Evolutionary conservation across 2,888 invertebrate genomes (phyloP), one percentile per base, ranked within the genome.

Genomic region (Scelioninae gen. 1): DNA sequence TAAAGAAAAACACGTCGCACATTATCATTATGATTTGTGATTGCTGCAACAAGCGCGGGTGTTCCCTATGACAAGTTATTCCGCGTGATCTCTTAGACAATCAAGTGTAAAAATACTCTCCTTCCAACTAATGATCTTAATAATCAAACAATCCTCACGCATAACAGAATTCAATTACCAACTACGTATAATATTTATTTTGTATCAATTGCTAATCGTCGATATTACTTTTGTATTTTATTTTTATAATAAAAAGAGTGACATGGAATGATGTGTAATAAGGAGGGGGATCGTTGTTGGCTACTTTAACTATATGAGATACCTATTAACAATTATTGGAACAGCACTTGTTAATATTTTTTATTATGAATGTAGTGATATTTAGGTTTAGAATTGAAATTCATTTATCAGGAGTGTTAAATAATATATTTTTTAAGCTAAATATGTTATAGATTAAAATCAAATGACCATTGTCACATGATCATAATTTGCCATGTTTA

Each of bases 91-190:
- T 69, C 43, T 66, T 45, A 62, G 53, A 65, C 68, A 77, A 77
- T 83, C 71, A 81, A 80, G 72, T 77, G 83, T 81, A 80, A 80
- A 83, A 80, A 76, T 80, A 80, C 77, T 80, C 72, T 83, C 80
- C 83, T 72, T 62, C 75, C 65, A 83, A 79, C 75, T 72, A 79
- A 77, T 77, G 56, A 53, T 72, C 65, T 68, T 55, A 83, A 79
- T 75, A 71, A 79, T 79, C 80, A 80, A 84, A 80, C 80, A 81
- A 81, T 84, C 77, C 56, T 75, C 77, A 68, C 71, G 65, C 63
- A 55, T 82, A 84, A 84, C 80, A 62, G 69, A 77, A 76, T 56
- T 72, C 16, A 47, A 58, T 72, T 74, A 77, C 60, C 75, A 81
- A 75, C 82, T 82, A 81, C 77, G 49, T 78, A 55, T 78, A 63